Percentiles rank a stretch among this genome's conserved stretches.
These are phyloP conservation scores for Meta bourneti DNA, from an alignment of 2,888 invertebrate genomes.

Conservation along the genomic window DNA sequence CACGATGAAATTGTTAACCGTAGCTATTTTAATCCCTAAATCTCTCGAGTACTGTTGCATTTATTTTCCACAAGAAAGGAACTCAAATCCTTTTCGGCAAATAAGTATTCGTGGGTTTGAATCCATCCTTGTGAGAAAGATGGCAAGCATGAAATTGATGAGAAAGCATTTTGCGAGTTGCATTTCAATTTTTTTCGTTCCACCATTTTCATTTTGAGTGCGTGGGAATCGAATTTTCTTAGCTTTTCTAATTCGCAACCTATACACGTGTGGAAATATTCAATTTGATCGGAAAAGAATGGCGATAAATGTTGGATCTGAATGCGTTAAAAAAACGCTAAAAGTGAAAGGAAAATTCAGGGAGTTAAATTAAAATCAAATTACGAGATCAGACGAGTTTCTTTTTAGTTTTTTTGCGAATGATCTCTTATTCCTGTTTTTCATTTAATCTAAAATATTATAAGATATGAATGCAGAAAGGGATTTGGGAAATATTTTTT, in stretches of 20 bases:
- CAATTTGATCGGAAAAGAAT: background rate
- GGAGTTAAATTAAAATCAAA: background rate
- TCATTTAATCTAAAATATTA: no score
- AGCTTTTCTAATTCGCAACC: slow-evolving; percentile 2
- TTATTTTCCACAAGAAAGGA: background rate
- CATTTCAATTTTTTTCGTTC: slow-evolving; percentile 24
- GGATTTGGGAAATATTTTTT: no score
- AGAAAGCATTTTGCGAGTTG: background rate
- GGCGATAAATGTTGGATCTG: background rate
- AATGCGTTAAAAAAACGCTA: background rate
- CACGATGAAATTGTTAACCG: background rate
- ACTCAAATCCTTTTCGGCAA: background rate
- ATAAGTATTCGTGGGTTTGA: background rate
- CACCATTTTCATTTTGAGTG: background rate
- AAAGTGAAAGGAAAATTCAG: background rate
- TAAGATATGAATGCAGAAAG: no score
- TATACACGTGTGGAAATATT: slow-evolving; percentile 10
- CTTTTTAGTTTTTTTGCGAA: no score
- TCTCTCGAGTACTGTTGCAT: background rate
- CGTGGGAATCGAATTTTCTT: slow-evolving; percentile 1
- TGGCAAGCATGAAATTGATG: background rate
- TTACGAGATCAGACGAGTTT: background rate
- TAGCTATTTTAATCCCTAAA: background rate
- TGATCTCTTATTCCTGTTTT: no score
- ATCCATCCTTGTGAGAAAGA: background rate